phyloP scores from a whole-genome alignment of 2,113 vertebrate species.

The Thinocorus orbignyianus region DNA sequence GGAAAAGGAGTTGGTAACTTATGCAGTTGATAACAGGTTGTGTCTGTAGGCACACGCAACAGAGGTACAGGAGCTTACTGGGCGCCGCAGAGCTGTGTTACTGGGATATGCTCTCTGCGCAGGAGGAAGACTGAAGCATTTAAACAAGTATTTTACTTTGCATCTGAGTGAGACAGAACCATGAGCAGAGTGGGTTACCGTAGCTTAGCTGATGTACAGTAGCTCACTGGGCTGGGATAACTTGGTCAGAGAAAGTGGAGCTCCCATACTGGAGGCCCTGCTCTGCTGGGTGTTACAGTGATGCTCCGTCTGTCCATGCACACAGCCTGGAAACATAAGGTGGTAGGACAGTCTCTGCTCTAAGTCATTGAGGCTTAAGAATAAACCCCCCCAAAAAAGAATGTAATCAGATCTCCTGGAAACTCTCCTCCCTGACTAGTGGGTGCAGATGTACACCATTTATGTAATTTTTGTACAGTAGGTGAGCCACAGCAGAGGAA shows the following conservation, averaged over 20 bases:
- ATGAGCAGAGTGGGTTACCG: background rate
- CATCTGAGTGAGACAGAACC: background rate
- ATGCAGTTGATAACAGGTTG: background rate
- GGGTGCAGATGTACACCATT: background rate
- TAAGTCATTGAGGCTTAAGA: background rate
- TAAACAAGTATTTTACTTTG: background rate
- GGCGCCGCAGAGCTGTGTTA: background rate
- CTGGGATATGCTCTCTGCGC: background rate
- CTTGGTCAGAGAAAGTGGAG: background rate
- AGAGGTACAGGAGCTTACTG: background rate
- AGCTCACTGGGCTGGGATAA: background rate
- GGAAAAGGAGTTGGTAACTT: background rate
- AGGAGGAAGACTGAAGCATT: background rate
- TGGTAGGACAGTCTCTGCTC: background rate
- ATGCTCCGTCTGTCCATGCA: rapidly evolving
- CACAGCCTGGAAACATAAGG: background rate
- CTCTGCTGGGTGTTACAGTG: background rate
- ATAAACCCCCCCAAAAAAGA: background rate
- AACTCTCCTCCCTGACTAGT: background rate
- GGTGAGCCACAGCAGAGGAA: background rate
- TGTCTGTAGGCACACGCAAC: background rate
- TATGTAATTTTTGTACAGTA: background rate
- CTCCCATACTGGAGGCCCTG: background rate
- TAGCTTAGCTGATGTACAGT: background rate
- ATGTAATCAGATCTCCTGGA: background rate